Conservation (phyloP, 2,888 invertebrate genomes). For the Lithosia quadra region DNA sequence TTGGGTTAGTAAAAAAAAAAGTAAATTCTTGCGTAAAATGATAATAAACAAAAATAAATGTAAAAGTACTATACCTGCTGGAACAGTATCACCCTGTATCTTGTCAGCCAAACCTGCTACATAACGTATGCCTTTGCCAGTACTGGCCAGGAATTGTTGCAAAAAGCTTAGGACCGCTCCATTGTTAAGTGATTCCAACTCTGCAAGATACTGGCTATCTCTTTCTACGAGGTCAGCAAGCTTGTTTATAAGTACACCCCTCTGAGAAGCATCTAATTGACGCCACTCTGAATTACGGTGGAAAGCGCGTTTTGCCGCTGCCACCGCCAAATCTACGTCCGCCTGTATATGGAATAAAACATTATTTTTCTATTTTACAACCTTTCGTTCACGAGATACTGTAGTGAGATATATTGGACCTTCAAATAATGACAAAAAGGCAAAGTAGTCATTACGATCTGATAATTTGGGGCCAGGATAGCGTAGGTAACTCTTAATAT, state of each 20-base stretch:
- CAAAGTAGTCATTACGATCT: too few species aligned
- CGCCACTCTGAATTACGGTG: slow-evolving; percentile 91
- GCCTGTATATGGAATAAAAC: slow-evolving; percentile 8
- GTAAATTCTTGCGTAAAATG: too few species aligned
- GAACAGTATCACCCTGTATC: slow-evolving; percentile 91
- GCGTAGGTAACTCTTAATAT: too few species aligned
- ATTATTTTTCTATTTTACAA: background rate
- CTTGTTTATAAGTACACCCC: slow-evolving; percentile 90
- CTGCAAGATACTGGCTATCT: slow-evolving; percentile 94
- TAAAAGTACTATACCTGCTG: slow-evolving; percentile 69
- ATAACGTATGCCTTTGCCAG: slow-evolving; percentile 88
- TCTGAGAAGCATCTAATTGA: slow-evolving; percentile 92
- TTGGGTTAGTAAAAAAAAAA: too few species aligned
- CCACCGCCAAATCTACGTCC: slow-evolving; percentile 92
- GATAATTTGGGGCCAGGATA: too few species aligned
- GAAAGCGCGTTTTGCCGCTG: slow-evolving; percentile 90
- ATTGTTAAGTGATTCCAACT: slow-evolving; percentile 94
- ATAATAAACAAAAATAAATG: too few species aligned
- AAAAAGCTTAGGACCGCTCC: slow-evolving; percentile 87
- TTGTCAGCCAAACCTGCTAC: slow-evolving; percentile 96
- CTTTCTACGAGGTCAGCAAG: slow-evolving; percentile 91
- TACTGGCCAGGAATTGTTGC: slow-evolving; percentile 83
- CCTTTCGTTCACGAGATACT: too few species aligned
- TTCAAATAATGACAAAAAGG: too few species aligned
- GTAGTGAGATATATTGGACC: too few species aligned